Conservation (phyloP, 2,888 invertebrate species). For the Cynaeus angustus region DNA sequence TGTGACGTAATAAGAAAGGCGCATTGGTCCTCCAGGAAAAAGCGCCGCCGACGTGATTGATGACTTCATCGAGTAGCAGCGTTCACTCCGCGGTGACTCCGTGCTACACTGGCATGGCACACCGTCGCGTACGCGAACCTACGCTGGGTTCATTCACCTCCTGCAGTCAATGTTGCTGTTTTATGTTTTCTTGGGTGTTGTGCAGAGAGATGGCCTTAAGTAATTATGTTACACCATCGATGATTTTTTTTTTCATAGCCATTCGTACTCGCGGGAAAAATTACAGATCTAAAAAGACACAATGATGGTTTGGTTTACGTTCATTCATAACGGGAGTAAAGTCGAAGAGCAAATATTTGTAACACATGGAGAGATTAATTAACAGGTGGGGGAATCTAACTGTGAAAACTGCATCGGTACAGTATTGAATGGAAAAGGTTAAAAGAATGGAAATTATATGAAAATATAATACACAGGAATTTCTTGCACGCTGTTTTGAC, state of each 20-base stretch:
- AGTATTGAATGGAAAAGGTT: too few relatives aligned
- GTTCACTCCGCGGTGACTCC: conserved; percentile 42
- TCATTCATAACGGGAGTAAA: conserved; percentile 12
- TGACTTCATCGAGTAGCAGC: conserved; percentile 43
- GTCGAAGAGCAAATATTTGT: conserved; percentile 5
- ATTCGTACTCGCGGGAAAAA: conserved; percentile 1
- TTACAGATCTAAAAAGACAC: neutral
- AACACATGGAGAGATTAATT: conserved; percentile 6
- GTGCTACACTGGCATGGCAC: conserved; percentile 44
- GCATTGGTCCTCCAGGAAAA: conserved; percentile 43
- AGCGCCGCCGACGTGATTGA: conserved; percentile 45
- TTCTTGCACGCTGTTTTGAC: too few relatives aligned
- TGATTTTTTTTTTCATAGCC: neutral
- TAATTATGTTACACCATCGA: conserved; percentile 27
- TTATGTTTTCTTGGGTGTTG: conserved; percentile 51
- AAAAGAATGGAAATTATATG: too few relatives aligned
- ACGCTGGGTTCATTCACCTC: conserved; percentile 60
- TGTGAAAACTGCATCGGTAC: too few relatives aligned
- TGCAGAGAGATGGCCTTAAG: conserved; percentile 40
- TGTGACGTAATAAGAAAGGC: conserved; percentile 42
- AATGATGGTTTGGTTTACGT: neutral
- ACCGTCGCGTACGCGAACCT: conserved; percentile 59
- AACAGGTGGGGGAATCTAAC: neutral
- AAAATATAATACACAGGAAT: too few relatives aligned
- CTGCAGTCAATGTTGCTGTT: conserved; percentile 58